phyloP scores from a whole-genome alignment of 2,797 vertebrate genomes.

The Poeciliopsis turneri region DNA sequence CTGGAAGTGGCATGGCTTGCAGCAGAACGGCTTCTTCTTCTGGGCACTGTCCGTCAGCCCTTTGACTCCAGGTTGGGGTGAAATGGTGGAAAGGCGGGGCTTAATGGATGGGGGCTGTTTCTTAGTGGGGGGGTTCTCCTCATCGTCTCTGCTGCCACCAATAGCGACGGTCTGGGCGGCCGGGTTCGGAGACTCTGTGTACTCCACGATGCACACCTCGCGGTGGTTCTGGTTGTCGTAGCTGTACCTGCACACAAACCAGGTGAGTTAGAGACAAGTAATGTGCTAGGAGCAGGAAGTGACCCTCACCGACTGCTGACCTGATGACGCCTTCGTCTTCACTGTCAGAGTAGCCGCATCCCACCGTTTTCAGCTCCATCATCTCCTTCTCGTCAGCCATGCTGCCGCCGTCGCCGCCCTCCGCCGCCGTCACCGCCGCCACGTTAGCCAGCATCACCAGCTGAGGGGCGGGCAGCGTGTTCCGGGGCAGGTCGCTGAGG shows the following conservation, averaged over 20 bases:
- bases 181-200: constrained; percentile 51
- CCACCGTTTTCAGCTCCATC: constrained; percentile 93
- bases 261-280: constrained; percentile 12
- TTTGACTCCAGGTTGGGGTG: constrained; percentile 20
- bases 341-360: constrained; percentile 90
- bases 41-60: constrained; percentile 34
- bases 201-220: constrained; percentile 64
- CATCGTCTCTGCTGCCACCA: background rate
- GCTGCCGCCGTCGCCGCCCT: constrained; percentile 84
- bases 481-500: constrained; percentile 85
- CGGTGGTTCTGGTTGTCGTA: constrained; percentile 72
- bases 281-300: constrained; percentile 21
- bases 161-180: background rate
- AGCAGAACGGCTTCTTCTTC: constrained; percentile 94
- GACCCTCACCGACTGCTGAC: constrained; percentile 26
- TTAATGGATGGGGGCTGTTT: constrained; percentile 38
- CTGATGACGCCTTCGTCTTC: constrained; percentile 83
- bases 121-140: constrained; percentile 28
- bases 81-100: background rate
- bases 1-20: constrained; percentile 95
- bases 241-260: constrained; percentile 59
- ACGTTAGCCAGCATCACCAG: constrained; percentile 97
- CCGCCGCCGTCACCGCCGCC: constrained; percentile 83
- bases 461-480: constrained; percentile 89
- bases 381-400: constrained; percentile 91